Percentiles rank a stretch among this genome's conserved stretches.
phyloP scores from a whole-genome alignment of 2,888 invertebrate species.

The Melikaiella ostensackeni region DNA sequence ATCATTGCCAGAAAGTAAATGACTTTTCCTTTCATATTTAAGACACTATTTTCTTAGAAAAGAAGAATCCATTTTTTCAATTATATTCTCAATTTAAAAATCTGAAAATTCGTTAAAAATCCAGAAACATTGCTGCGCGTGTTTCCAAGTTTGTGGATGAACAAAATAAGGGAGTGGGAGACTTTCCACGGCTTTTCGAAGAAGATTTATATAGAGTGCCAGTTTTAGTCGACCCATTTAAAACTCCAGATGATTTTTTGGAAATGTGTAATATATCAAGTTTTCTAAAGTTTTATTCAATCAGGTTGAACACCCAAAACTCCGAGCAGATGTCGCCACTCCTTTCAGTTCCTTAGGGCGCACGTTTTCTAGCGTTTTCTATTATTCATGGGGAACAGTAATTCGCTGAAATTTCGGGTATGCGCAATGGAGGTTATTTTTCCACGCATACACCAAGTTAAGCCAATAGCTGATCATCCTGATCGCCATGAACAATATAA shows the following conservation, averaged over 20 bases:
- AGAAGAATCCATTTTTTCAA: background rate
- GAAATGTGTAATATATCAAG: constrained; percentile 4
- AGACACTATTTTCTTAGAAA: background rate
- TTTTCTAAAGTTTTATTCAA: background rate
- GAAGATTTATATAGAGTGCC: constrained; percentile 4
- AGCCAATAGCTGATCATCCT: no score
- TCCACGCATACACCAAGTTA: no score
- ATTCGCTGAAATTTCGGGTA: no score
- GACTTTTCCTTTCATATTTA: constrained; percentile 17
- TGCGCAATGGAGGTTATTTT: no score
- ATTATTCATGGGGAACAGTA: no score
- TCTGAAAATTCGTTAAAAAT: background rate
- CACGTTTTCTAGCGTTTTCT: no score
- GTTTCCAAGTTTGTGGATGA: constrained; percentile 5
- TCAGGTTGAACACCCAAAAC: no score
- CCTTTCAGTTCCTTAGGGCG: no score
- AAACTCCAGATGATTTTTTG: constrained; percentile 19
- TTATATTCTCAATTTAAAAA: background rate
- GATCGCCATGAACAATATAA: no score
- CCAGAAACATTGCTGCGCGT: background rate
- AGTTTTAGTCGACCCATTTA: background rate
- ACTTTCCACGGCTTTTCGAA: background rate
- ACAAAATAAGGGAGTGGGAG: background rate
- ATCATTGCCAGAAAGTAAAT: constrained; percentile 83
- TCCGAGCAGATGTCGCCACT: no score